Evolutionary conservation across 2,113 vertebrate genomes (phyloP), one percentile per base, ranked within the genome.

Genomic region (Vulpes ferrilata): DNA sequence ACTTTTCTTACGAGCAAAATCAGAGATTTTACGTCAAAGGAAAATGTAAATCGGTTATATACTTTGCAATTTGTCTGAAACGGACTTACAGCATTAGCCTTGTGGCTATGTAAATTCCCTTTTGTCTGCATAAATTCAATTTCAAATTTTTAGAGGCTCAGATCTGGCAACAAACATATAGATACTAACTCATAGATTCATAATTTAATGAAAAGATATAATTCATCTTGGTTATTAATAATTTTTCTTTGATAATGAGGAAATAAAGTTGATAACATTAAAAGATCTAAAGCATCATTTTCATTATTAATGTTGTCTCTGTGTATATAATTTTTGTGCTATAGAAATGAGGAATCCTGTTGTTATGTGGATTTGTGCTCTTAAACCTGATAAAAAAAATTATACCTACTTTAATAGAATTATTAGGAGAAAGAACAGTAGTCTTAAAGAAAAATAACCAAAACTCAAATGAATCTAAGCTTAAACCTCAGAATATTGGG

Each of bases 11-110:
- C 55, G 16, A 74, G 22, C 13, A 94, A 90, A 96, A 78, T 95
- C 27, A 88, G 59, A 96, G 43, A 82, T 90, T 97, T 96, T 11
- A 78, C 80, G 19, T 96, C 8, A 87, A 95, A 90, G n/a, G 35
- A 93, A 95, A 91, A 93, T 27, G 76, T 94, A 94, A 92, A 92
- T 92, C 20, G 88, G 38, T 16, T 65, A 88, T 82, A 5, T 92
- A 85, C 43, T 92, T 96, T 89, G 4, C 27, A 93, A 48, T 90
- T 94, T 92, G 57, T 10, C 76, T 97, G 43, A 90, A 93, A 51
- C 30, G 93, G 62, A 2, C 91, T 95, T 93, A 82, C 1, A 93
- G 1, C 10, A 79, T 35, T 43, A 94, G 8, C 7, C 51, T 85
- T 91, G 11, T 89, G 48, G 15, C 35, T 88, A 4, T 88, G 67